Percentiles rank a stretch among this genome's conserved stretches.
Evolutionary conservation across 2,888 invertebrate genomes (phyloP).

Genomic region (Ennomos fuscantarius): DNA sequence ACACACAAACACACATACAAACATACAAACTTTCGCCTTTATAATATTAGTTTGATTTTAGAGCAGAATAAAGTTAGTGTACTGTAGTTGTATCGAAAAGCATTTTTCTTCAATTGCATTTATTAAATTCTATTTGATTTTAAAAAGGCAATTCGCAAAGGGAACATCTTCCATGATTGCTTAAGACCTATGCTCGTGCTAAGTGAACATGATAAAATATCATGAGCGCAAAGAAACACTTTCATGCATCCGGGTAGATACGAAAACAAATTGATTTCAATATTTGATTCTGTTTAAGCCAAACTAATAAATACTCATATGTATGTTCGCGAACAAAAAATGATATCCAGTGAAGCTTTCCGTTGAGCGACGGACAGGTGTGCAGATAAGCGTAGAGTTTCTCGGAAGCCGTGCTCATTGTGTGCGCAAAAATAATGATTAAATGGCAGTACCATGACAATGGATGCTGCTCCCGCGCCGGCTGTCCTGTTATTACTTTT

Average conservation of each 20-base stretch:
- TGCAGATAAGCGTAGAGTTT: constrained; percentile 65
- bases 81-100: not conserved
- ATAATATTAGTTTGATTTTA: too few species aligned
- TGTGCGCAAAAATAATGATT: constrained; percentile 69
- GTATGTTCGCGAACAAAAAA: constrained; percentile 16
- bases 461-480: constrained; percentile 42
- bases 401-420: constrained; percentile 66
- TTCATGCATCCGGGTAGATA: constrained; percentile 28
- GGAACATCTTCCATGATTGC: constrained; percentile 5
- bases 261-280: constrained; percentile 15
- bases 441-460: constrained; percentile 46
- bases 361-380: constrained; percentile 85
- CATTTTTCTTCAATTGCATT: not conserved
- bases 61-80: too few species aligned
- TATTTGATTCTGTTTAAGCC: constrained; percentile 18
- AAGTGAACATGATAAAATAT: constrained; percentile 16
- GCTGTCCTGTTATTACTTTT: constrained; percentile 6
- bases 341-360: constrained; percentile 46
- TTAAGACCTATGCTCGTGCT: not conserved
- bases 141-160: not conserved
- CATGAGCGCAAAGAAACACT: constrained; percentile 11
- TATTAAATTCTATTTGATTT: not conserved
- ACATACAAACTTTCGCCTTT: too few species aligned
- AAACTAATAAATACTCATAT: constrained; percentile 16
- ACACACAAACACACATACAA: too few species aligned